Base-by-base conservation (phyloP, 2,797 vertebrate species). In the Sebastes nivosus region DNA sequence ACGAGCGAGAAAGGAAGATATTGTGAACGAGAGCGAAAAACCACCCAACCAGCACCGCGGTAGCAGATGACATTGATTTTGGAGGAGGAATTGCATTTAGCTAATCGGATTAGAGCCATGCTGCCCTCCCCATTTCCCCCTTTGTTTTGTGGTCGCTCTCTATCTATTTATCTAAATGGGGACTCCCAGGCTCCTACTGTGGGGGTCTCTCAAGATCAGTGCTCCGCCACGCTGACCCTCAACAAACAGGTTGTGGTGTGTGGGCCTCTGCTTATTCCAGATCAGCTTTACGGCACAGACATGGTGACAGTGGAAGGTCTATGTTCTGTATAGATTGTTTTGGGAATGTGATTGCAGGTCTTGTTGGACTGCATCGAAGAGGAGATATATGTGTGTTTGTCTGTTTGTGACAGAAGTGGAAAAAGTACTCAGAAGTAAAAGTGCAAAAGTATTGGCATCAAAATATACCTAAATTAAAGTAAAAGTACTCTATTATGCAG, bases 41-140 rank as follows among this genome's bases (percentile, higher is more conserved):
- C 82, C 30, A 24, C 75, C 82, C 22, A 57, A 67, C 74, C 65
- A 66, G 85, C 82, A n/a, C 79, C 71, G 78, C 84, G 60, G 90
- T 79, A 90, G 90, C 93, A 93, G 92, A 94, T 87, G 86, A 87
- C 94, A 95, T 95, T 94, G 94, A 95, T 96, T 95, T 94, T 84
- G 86, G 87, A 85, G 82, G 88, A 91, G 91, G 90, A 93, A 94
- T 95, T 94, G 88, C 94, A 92, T 96, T 95, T 94, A 92, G 93
- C 91, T 95, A 95, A 95, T 95, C 87, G 85, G 91, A 95, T 96
- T 96, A 95, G 83, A 86, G 85, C 82, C 81, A 50, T 12, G 30
- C 91, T 89, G 86, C 88, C 89, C 86, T 92, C 88, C 89, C 88
- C 79, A 79, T 93, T 89, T 92, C 93, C 92, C 89, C 89, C 89